Evolutionary conservation across 1,140 invertebrate species (phyloP), one percentile per base, ranked within the genome.

Genomic region (Panagrolaimus sp.): DNA sequence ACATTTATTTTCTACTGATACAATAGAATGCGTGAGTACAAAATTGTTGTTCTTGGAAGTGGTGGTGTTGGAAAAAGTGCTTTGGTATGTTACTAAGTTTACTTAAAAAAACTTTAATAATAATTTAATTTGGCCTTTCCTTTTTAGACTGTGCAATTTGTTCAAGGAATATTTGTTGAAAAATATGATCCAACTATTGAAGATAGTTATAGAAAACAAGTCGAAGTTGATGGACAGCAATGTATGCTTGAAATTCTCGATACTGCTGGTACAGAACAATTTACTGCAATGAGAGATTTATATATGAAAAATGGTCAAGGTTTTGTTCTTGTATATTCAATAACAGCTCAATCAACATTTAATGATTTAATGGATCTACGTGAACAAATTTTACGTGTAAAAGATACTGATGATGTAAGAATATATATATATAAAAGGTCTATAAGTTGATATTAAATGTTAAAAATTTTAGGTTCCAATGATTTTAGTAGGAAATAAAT

Each of bases 271-370:
- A 98, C 96, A 74, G 96, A 99, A 89, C 96, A 99, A 89, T 99
- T 99, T 85, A 97, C 96, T 80, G 94, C 95, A 72, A 99, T 99
- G 96, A 89, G 96, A 82, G 96, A 99, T 87, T 88, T 99, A 76
- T 99, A 99, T 85, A 99, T 99, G 90, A 98, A 98, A 86, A 98
- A 98, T 85, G 96, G 95, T 14, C 93, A 98, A 85, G 96, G 96
- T 69, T 99, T 99, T 86, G 91, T 99, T 67, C 88, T 99, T 79
- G 96, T 99, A 46, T 99, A 99, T 85, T 96, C 93, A 71, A 97
- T 98, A 85, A 98, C 94, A 74, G 94, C 95, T 84, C 96, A 99
- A 86, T 97, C 95, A 70, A 99, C 95, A 69, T 99, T 98, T 87
- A 98, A 99, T 86, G 96, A 99, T 87, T 87, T 99, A 72, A 92